Evolutionary conservation across 2,113 vertebrate genomes (phyloP).

Genomic region (Etia nguti): DNA sequence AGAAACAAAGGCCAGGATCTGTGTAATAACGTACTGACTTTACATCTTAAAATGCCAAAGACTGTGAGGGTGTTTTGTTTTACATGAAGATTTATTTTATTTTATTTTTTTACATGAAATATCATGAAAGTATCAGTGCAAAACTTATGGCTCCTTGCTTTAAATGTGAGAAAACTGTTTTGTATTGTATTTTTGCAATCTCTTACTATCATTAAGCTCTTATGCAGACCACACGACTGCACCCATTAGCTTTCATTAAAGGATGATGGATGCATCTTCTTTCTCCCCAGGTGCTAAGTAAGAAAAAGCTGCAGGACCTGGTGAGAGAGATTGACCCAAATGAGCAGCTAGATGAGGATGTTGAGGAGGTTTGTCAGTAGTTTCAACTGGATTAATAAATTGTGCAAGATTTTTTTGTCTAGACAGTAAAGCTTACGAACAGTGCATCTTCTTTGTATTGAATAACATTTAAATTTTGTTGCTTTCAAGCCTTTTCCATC

Average conservation of each 20-base stretch:
- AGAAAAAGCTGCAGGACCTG: constrained; percentile 97
- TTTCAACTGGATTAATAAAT: not conserved
- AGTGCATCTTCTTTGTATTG: not conserved
- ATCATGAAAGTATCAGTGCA: not conserved
- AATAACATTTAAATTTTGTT: not conserved
- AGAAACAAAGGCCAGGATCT: not conserved
- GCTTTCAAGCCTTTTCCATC: not conserved
- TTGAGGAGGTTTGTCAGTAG: constrained; percentile 84
- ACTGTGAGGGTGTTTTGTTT: not conserved
- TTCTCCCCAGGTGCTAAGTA: constrained; percentile 84
- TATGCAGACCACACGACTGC: not conserved
- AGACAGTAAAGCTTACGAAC: not conserved
- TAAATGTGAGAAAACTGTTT: not conserved
- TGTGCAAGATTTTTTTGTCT: not conserved
- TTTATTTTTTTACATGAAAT: too few species aligned
- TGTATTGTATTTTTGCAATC: not conserved
- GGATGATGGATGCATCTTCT: not conserved
- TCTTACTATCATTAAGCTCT: too few species aligned
- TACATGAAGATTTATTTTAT: not conserved
- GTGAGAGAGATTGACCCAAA: constrained; percentile 98
- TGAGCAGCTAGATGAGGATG: constrained; percentile 97
- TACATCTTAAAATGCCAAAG: rapidly evolving
- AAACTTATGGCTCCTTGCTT: not conserved
- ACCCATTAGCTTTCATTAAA: not conserved
- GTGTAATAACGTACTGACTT: not conserved